These are phyloP conservation scores for Chelmon rostratus DNA, from an alignment of 2,797 vertebrate species.

Conservation along the genomic window DNA sequence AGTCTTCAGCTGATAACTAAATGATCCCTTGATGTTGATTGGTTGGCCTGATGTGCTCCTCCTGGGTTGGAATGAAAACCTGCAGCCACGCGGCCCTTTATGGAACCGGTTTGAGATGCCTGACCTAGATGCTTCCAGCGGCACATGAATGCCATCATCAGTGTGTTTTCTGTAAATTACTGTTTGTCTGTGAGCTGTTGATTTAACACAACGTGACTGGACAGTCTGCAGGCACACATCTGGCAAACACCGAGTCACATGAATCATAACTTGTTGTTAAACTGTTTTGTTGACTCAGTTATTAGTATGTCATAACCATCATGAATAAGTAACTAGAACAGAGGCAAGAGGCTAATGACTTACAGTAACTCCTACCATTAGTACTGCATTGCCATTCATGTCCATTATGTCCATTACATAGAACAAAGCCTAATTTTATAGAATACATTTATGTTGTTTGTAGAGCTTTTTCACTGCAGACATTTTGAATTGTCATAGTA, in stretches of 20 bases:
- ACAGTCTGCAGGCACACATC: background rate
- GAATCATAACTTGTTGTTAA: constrained; percentile 48
- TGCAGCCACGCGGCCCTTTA: no score
- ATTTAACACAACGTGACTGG: constrained; percentile 29
- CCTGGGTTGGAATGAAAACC: no score
- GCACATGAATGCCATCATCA: background rate
- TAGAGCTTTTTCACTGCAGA: background rate
- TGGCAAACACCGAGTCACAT: background rate
- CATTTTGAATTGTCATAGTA: background rate
- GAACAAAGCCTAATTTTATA: background rate
- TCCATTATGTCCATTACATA: background rate
- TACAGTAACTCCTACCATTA: background rate
- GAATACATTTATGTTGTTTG: background rate
- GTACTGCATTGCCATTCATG: no score
- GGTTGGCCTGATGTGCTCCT: no score
- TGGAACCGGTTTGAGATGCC: no score
- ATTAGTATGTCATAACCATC: background rate
- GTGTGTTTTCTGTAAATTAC: background rate
- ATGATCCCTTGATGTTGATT: no score
- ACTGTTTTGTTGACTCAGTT: constrained; percentile 28
- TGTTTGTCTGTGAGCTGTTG: constrained; percentile 31
- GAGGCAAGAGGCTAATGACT: background rate
- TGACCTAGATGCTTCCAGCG: background rate
- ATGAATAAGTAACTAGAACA: constrained; percentile 45
- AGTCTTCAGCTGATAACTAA: no score